Percentiles rank a stretch among this genome's conserved stretches.
Evolutionary conservation across 2,113 vertebrate genomes (phyloP).

Genomic region (Herpetotheres cachinnans): DNA sequence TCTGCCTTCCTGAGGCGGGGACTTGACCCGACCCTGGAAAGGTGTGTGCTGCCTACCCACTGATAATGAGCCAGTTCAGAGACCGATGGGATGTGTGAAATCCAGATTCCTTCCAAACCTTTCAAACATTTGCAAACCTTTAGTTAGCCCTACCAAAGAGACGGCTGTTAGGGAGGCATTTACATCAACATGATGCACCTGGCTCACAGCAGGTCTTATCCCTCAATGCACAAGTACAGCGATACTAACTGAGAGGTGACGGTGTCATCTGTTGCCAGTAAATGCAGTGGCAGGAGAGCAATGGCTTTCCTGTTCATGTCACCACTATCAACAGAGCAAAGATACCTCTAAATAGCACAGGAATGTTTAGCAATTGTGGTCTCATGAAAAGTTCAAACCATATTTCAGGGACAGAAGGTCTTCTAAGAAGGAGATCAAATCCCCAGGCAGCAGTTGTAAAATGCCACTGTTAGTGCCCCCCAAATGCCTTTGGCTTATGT

Average conservation of each 20-base stretch:
- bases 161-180: background rate
- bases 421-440: background rate
- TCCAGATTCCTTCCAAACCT: background rate
- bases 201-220: background rate
- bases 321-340: background rate
- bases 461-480: background rate
- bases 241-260: background rate
- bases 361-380: background rate
- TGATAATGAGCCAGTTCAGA: background rate
- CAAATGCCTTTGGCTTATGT: background rate
- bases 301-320: background rate
- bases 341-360: background rate
- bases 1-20: background rate
- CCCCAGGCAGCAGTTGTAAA: background rate
- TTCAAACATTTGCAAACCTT: background rate
- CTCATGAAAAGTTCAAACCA: background rate
- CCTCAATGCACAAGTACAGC: background rate
- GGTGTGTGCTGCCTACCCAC: background rate
- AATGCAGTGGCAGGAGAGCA: background rate
- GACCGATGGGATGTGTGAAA: background rate
- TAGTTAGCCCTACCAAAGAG: background rate
- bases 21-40: background rate
- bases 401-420: conserved; percentile 1
- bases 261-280: background rate
- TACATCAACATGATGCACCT: background rate